Percentiles rank a stretch among this genome's conserved stretches.
Conservation (phyloP, 2,888 invertebrate genomes). For the Idaea dimidiata region DNA sequence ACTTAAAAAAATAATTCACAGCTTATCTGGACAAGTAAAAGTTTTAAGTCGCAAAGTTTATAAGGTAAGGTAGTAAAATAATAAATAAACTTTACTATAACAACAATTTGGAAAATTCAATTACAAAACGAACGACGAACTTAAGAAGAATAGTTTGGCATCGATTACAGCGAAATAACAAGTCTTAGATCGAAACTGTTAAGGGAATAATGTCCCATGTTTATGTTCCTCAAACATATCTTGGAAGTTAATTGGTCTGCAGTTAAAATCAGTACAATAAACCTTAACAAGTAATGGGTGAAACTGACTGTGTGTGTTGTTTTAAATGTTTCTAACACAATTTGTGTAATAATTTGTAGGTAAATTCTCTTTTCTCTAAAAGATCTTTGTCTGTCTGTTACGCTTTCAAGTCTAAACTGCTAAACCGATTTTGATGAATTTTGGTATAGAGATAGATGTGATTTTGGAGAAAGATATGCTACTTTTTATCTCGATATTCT, state of each 20-base stretch:
- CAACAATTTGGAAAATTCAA: too few species aligned
- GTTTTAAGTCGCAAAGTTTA: too few species aligned
- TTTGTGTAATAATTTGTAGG: slow-evolving; percentile 8
- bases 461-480: too few species aligned
- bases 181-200: neutral
- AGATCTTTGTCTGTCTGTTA: too few species aligned
- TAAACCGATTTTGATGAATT: too few species aligned
- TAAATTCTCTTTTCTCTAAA: neutral
- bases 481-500: too few species aligned
- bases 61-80: too few species aligned
- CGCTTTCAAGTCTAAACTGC: too few species aligned
- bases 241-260: slow-evolving; percentile 8
- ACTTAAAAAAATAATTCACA: too few species aligned
- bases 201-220: neutral
- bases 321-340: slow-evolving; percentile 28
- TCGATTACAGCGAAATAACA: neutral
- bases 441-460: too few species aligned
- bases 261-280: slow-evolving; percentile 18
- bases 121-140: neutral
- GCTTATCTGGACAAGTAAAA: too few species aligned
- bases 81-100: too few species aligned
- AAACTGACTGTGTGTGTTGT: slow-evolving; percentile 40
- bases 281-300: slow-evolving; percentile 18
- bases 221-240: slow-evolving; percentile 7
- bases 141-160: neutral